phyloP scores from a whole-genome alignment of 2,888 invertebrate genomes.

The Lymantria monacha region DNA sequence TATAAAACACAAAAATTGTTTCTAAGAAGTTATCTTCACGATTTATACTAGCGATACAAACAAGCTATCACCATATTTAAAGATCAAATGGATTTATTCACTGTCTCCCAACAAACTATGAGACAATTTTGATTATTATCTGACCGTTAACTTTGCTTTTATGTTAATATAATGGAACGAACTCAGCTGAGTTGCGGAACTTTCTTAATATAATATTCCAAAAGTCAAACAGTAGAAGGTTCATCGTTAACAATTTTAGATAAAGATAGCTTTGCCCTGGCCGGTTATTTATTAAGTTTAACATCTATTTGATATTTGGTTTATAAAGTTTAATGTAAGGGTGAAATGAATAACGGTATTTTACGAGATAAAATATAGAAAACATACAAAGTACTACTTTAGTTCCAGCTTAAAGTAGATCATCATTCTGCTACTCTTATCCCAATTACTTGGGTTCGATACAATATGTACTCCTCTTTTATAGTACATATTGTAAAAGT shows the following conservation, averaged over 20 bases:
- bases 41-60: too few species aligned
- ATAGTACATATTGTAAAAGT: too few species aligned
- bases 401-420: too few species aligned
- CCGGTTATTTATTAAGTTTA: conserved; percentile 27
- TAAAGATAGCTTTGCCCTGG: background rate
- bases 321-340: conserved; percentile 6
- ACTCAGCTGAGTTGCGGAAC: conserved; percentile 33
- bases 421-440: too few species aligned
- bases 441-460: too few species aligned
- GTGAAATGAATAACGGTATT: too few species aligned
- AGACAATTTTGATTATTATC: conserved; percentile 14
- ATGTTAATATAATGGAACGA: conserved; percentile 56
- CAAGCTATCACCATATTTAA: background rate
- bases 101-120: background rate
- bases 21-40: too few species aligned
- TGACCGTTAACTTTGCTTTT: conserved; percentile 13
- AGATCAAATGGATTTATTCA: background rate
- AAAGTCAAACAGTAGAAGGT: conserved; percentile 50
- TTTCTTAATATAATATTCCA: conserved; percentile 60
- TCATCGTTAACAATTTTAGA: conserved; percentile 19
- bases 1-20: too few species aligned
- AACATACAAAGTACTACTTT: too few species aligned
- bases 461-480: too few species aligned
- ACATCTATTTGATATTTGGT: conserved; percentile 19
- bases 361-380: too few species aligned